These are phyloP conservation scores for Mus caroli DNA, from an alignment of 2,797 vertebrate species.

Conservation along the genomic window DNA sequence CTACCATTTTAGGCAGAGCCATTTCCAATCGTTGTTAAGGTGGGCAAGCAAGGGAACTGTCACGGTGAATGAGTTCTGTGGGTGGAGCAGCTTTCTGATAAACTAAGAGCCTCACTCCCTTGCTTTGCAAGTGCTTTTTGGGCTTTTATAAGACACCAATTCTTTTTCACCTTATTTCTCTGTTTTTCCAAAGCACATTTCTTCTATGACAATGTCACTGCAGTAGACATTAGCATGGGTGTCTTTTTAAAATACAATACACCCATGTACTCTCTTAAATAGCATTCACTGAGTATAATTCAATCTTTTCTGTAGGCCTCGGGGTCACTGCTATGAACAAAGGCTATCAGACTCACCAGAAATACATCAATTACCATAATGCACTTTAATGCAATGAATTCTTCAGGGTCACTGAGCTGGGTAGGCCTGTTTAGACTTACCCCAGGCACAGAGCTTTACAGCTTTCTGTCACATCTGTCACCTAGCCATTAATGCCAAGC, in stretches of 20 bases:
- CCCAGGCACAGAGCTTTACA: conserved; percentile 63
- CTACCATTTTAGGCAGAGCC: not conserved
- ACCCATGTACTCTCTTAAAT: conserved; percentile 55
- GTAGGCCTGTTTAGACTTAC: conserved; percentile 70
- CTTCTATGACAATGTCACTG: conserved; percentile 10
- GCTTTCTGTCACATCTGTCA: conserved; percentile 74
- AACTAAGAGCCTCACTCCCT: conserved; percentile 51
- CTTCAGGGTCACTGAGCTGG: conserved; percentile 72
- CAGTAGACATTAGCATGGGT: conserved; percentile 36
- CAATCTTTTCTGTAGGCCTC: conserved; percentile 69
- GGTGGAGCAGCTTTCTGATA: conserved; percentile 45
- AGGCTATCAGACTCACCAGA: conserved; percentile 68
- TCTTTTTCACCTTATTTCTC: conserved; percentile 48
- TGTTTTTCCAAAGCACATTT: conserved; percentile 62
- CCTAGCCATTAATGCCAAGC: conserved; percentile 71
- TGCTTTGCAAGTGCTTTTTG: conserved; percentile 38
- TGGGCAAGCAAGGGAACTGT: not conserved
- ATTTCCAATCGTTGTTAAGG: not conserved
- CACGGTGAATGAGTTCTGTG: not conserved
- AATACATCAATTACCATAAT: conserved; percentile 80
- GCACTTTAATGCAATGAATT: conserved; percentile 77
- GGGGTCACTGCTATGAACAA: conserved; percentile 63
- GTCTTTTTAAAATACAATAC: conserved; percentile 63
- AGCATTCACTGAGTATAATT: conserved; percentile 66
- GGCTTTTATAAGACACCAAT: conserved; percentile 4